A percentile compares a stretch with the other conserved stretches of the same genome.
These are phyloP conservation scores for Hyles lineata DNA, from an alignment of 2,888 invertebrate species.

Conservation along the genomic window DNA sequence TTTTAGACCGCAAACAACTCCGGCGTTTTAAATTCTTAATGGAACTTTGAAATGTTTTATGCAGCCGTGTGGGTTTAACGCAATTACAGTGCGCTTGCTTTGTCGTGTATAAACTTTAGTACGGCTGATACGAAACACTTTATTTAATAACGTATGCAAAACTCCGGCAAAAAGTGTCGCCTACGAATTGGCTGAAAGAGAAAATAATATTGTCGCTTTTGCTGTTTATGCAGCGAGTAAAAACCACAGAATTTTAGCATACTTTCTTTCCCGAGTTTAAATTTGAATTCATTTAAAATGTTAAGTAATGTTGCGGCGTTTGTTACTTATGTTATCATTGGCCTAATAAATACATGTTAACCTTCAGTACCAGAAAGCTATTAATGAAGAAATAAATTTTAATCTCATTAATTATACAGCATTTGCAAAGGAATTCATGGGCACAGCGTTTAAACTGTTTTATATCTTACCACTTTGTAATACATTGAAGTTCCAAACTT, in stretches of 20 bases:
- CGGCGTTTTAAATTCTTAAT: conserved; percentile 24
- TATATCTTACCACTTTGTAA: too few species aligned
- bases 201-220: conserved; percentile 5
- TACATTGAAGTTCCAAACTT: too few species aligned
- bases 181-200: conserved; percentile 2
- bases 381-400: background rate
- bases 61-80: conserved; percentile 12
- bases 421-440: too few species aligned
- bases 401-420: background rate
- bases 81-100: background rate
- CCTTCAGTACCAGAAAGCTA: background rate
- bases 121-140: background rate
- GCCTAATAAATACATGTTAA: background rate
- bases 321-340: background rate
- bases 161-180: background rate
- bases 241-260: background rate
- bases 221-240: background rate
- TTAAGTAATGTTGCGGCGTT: background rate
- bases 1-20: conserved; percentile 27
- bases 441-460: too few species aligned
- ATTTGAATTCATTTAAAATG: background rate
- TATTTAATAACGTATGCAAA: conserved; percentile 11
- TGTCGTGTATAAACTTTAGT: background rate
- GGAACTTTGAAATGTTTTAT: conserved; percentile 20
- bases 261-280: background rate